Evolutionary conservation across 2,113 vertebrate genomes (phyloP).

Genomic region (Hippocampus comes): DNA sequence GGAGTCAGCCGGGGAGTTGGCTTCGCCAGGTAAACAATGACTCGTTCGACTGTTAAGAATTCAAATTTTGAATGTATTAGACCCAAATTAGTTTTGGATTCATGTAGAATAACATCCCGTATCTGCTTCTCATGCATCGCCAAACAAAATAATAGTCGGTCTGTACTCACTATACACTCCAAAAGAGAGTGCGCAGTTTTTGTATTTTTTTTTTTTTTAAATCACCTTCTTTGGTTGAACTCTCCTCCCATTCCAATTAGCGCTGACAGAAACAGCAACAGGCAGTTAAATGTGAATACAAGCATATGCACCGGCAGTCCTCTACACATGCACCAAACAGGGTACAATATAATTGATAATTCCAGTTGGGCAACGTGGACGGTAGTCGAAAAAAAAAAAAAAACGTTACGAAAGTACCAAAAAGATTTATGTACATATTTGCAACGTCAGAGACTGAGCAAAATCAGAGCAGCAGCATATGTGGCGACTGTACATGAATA

Average conservation of each 20-base stretch:
- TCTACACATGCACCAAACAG: slow-evolving; percentile 15
- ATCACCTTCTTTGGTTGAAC: slow-evolving; percentile 61
- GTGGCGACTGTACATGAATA: neutral
- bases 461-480: neutral
- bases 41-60: no score
- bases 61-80: neutral
- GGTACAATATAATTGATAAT: neutral
- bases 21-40: slow-evolving; percentile 83
- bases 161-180: no score
- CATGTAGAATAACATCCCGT: no score
- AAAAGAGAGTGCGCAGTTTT: no score
- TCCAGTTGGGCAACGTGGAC: neutral
- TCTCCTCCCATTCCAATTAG: slow-evolving; percentile 55
- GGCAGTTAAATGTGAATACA: slow-evolving; percentile 10
- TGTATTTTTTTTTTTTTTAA: slow-evolving; percentile 49
- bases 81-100: neutral
- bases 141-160: no score
- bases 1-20: slow-evolving; percentile 95
- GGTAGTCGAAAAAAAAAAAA: neutral
- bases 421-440: neutral
- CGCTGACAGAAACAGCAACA: slow-evolving; percentile 38
- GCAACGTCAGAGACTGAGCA: neutral
- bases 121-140: neutral
- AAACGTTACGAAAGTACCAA: no score
- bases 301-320: slow-evolving; percentile 17